Evolutionary conservation across 2,888 invertebrate species (phyloP).

Genomic region (Hymenopus coronatus): DNA sequence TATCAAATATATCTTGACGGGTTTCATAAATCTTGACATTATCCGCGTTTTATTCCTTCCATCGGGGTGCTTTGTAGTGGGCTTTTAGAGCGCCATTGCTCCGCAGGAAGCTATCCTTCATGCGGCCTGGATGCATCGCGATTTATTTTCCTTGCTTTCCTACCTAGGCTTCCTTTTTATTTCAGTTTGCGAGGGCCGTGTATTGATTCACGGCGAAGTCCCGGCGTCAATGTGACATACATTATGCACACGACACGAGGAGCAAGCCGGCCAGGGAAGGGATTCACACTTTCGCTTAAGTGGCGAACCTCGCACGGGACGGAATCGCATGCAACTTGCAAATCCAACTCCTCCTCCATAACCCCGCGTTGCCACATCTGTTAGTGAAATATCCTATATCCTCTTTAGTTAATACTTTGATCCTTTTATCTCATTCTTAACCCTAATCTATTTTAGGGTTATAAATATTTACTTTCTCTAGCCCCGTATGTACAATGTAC

Average conservation of each 20-base stretch:
- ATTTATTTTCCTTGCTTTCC: background rate
- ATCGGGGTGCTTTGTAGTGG: background rate
- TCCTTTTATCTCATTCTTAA: too few relatives aligned
- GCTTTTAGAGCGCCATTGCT: background rate
- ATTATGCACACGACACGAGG: slow-evolving; percentile 12
- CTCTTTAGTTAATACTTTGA: too few relatives aligned
- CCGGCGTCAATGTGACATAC: background rate
- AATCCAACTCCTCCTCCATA: background rate
- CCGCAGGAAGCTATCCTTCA: background rate
- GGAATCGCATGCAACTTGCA: slow-evolving; percentile 2
- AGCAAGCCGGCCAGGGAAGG: background rate
- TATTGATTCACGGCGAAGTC: slow-evolving; percentile 3
- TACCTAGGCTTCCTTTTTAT: background rate
- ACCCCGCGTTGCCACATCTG: background rate
- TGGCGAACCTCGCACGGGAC: background rate
- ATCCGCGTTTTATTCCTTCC: background rate
- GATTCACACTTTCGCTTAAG: background rate
- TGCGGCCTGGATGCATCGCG: background rate
- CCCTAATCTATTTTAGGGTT: too few relatives aligned
- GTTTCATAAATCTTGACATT: background rate
- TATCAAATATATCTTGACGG: background rate
- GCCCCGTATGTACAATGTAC: too few relatives aligned
- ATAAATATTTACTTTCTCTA: too few relatives aligned
- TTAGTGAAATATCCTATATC: too few relatives aligned
- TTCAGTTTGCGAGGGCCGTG: background rate